Conservation (phyloP, 1,140 invertebrate species). For the Micrasema minimum region DNA sequence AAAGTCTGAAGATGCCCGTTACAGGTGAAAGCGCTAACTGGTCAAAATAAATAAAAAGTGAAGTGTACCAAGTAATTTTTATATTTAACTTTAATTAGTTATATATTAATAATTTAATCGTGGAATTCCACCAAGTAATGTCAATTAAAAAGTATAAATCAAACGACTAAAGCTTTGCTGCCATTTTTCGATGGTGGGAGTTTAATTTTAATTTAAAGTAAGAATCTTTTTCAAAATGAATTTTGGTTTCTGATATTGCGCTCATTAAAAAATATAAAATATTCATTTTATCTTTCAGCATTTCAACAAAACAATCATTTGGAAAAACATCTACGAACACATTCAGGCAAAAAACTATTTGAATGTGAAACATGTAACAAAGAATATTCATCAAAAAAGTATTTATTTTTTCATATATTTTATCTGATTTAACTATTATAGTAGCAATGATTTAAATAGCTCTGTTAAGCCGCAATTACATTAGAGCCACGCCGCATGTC, state of each 20-base stretch:
- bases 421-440: not conserved
- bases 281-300: not conserved
- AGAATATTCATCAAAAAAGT: conserved; percentile 15
- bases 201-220: not conserved
- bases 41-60: too few relatives aligned
- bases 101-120: too few relatives aligned
- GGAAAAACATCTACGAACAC: not conserved
- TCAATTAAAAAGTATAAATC: too few relatives aligned
- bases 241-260: too few relatives aligned
- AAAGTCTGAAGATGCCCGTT: too few relatives aligned
- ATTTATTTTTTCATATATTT: not conserved
- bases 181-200: not conserved
- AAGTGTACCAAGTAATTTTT: too few relatives aligned
- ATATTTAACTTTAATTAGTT: too few relatives aligned
- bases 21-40: too few relatives aligned
- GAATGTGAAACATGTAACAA: conserved; percentile 10
- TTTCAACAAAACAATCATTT: conserved; percentile 1
- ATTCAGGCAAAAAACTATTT: conserved; percentile 5
- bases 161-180: too few relatives aligned
- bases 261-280: too few relatives aligned
- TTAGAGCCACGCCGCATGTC: too few relatives aligned
- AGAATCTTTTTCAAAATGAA: not conserved
- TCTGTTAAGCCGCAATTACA: not conserved
- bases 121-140: too few relatives aligned
- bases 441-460: not conserved